Evolutionary conservation across 92 coral and sea anemone genomes (phyloP).

Genomic region (Umimayanthus chanpuru): DNA sequence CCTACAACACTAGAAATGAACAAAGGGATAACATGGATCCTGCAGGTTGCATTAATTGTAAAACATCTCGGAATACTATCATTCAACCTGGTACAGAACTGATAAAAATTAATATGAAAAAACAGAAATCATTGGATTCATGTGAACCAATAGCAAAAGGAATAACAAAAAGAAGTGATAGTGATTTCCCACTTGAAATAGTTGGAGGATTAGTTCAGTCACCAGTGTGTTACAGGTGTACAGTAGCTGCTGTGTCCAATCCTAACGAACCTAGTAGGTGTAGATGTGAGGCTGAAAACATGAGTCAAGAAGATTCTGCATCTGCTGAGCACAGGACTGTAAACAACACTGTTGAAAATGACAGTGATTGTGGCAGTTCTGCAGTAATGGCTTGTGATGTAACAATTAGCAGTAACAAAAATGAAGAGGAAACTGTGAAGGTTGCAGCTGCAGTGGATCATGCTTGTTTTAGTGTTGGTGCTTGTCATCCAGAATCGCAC

Average conservation of each 20-base stretch:
- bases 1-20: background rate
- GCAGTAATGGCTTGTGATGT: background rate
- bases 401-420: background rate
- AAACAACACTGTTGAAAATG: background rate
- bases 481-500: background rate
- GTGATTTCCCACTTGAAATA: background rate
- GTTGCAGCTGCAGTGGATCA: background rate
- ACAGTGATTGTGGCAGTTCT: background rate
- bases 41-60: background rate
- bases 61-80: too few species aligned
- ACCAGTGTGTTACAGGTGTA: background rate
- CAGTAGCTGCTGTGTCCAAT: background rate
- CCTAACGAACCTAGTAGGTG: background rate
- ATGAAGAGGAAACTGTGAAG: background rate
- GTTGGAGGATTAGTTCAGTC: background rate
- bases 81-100: background rate
- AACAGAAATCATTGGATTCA: background rate
- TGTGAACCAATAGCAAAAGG: background rate
- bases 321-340: background rate
- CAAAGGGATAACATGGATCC: background rate
- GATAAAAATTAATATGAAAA: too few species aligned
- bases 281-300: background rate
- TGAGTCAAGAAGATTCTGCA: background rate
- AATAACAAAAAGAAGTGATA: background rate
- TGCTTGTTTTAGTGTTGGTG: background rate